Percentiles rank a stretch among this genome's conserved stretches.
Conservation (phyloP, 1,140 invertebrate genomes). For the Reticulitermes speratus region DNA sequence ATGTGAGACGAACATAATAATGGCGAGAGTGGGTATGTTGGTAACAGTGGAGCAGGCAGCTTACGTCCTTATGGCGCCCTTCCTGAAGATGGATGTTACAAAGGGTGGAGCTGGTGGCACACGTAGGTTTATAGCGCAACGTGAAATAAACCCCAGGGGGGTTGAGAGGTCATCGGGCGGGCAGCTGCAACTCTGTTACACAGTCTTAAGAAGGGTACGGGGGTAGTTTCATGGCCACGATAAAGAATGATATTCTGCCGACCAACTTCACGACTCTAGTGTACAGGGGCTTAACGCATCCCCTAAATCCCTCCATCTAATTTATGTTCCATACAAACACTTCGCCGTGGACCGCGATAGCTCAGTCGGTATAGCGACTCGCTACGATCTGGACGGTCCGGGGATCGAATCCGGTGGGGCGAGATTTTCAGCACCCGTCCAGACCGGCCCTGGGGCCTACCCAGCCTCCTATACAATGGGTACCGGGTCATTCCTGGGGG, state of each 20-base stretch:
- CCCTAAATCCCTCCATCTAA: not conserved
- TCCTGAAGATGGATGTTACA: not conserved
- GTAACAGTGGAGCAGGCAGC: not conserved
- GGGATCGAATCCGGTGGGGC: no score
- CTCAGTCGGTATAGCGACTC: no score
- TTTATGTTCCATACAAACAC: not conserved
- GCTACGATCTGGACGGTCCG: no score
- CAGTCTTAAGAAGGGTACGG: not conserved
- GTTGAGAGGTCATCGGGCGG: not conserved
- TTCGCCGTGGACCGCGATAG: no score
- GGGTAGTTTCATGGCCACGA: not conserved
- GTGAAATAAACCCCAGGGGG: not conserved
- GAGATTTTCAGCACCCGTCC: no score
- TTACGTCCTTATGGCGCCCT: not conserved
- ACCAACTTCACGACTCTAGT: not conserved
- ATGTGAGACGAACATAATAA: not conserved
- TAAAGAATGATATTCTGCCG: not conserved
- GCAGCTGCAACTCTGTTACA: not conserved
- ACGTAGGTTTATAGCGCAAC: not conserved
- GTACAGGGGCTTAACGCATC: not conserved
- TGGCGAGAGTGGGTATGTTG: not conserved
- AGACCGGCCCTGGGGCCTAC: no score
- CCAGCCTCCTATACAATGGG: no score
- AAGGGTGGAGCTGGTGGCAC: not conserved
- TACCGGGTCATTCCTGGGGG: no score